Evolutionary conservation across 2,113 vertebrate species (phyloP).

Genomic region (Pteronura brasiliensis): DNA sequence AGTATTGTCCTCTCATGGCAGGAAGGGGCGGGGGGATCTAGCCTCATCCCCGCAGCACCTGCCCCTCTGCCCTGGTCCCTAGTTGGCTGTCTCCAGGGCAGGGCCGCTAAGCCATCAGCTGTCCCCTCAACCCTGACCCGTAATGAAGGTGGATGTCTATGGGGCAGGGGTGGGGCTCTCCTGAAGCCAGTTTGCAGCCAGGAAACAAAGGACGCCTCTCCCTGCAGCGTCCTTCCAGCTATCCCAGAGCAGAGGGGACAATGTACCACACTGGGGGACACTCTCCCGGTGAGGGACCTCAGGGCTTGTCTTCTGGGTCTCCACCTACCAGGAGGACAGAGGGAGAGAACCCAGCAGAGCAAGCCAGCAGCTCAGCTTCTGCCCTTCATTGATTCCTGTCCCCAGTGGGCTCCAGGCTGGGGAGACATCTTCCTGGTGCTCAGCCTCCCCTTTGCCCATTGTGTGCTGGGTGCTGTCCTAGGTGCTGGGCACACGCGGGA

Average conservation of each 20-base stretch:
- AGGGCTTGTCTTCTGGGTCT: neutral
- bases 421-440: neutral
- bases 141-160: fast-evolving
- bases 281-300: conserved; percentile 11
- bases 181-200: neutral
- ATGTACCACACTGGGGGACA: neutral
- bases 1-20: no score
- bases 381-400: neutral
- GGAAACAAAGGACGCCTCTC: neutral
- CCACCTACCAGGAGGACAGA: neutral
- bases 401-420: neutral
- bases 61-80: neutral
- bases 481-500: neutral
- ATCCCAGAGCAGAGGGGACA: neutral
- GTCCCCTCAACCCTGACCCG: neutral
- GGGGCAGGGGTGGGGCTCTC: neutral
- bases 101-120: fast-evolving
- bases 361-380: neutral
- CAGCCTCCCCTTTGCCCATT: neutral
- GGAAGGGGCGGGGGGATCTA: neutral
- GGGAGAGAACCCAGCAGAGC: neutral
- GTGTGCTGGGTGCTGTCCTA: neutral
- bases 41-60: neutral
- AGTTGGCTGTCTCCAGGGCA: neutral
- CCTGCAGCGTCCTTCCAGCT: neutral